Evolutionary conservation across 2,113 vertebrate genomes (phyloP).

Genomic region (Pluvianellus socialis): DNA sequence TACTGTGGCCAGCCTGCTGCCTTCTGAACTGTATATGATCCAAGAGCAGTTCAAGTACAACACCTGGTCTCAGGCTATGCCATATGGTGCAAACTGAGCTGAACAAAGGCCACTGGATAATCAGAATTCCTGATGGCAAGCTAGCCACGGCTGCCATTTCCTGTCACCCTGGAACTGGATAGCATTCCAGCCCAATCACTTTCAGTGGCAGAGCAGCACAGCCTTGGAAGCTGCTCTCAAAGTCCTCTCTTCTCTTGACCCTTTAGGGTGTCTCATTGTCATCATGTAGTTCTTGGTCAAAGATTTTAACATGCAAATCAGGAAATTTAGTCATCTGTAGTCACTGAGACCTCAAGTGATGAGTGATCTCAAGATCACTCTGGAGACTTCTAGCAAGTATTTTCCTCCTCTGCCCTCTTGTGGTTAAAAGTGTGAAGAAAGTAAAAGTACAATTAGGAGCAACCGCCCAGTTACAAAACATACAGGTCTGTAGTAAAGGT

Average conservation of each 20-base stretch:
- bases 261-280: background rate
- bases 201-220: background rate
- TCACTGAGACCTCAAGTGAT: background rate
- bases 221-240: background rate
- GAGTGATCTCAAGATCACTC: background rate
- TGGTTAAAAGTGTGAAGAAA: background rate
- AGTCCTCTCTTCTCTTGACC: background rate
- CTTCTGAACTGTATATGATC: background rate
- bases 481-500: background rate
- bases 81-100: background rate
- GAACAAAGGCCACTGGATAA: background rate
- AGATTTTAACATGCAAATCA: background rate
- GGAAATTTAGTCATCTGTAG: background rate
- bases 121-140: background rate
- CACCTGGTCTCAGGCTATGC: background rate
- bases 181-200: background rate
- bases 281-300: background rate
- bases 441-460: background rate
- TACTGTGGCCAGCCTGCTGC: background rate
- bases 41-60: background rate
- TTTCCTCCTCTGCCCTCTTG: conserved; percentile 51
- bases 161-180: background rate
- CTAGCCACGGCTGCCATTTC: background rate
- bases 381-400: background rate
- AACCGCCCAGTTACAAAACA: background rate